These are phyloP conservation scores for Nasonovia ribisnigri DNA, from an alignment of 2,888 invertebrate genomes.

Conservation along the genomic window DNA sequence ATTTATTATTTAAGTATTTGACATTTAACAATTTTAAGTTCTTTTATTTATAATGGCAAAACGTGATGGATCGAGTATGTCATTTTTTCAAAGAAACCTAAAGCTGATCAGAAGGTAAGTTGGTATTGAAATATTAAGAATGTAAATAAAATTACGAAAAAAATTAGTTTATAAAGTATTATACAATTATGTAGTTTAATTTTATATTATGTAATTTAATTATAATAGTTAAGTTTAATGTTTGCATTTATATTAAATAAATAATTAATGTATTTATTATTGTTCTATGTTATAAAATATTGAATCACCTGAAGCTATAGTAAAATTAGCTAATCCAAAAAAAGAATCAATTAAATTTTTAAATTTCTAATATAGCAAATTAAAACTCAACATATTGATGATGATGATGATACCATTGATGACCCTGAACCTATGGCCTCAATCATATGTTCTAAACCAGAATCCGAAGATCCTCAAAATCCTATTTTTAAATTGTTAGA, in stretches of 20 bases:
- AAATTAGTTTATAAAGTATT: constrained; percentile 30
- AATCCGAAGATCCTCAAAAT: not conserved
- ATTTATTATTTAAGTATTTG: not conserved
- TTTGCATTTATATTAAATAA: no score
- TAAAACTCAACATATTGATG: constrained; percentile 16
- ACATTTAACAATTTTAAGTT: not conserved
- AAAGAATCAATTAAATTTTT: not conserved
- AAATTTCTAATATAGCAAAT: constrained; percentile 29
- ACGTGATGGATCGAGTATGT: constrained; percentile 25
- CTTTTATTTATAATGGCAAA: constrained; percentile 19
- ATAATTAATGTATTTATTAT: not conserved
- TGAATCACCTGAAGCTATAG: constrained; percentile 29
- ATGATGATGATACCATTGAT: constrained; percentile 5
- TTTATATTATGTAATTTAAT: constrained; percentile 5
- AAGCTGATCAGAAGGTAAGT: constrained; percentile 26
- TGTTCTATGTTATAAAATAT: constrained; percentile 35
- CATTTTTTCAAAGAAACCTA: constrained; percentile 28
- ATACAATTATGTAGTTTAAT: constrained; percentile 13
- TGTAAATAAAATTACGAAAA: not conserved
- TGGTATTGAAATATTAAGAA: constrained; percentile 14
- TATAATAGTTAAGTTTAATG: no score
- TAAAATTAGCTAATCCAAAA: constrained; percentile 35
- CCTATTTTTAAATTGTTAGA: constrained; percentile 18
- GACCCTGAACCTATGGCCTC: constrained; percentile 13
- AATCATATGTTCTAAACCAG: constrained; percentile 7